These are phyloP conservation scores for Manacus vitellinus DNA, from an alignment of 2,113 vertebrate genomes.

Conservation along the genomic window DNA sequence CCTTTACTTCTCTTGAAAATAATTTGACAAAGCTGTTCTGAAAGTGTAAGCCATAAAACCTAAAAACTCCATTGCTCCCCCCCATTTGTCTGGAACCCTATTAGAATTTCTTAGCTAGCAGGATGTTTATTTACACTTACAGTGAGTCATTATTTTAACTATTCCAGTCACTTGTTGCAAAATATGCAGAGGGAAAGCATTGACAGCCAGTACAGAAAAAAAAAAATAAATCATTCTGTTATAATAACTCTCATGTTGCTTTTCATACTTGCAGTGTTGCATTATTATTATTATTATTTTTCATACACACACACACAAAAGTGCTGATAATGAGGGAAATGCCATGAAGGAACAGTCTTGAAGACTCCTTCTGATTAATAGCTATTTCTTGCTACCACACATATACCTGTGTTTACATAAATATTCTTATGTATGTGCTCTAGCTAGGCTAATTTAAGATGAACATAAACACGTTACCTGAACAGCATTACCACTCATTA, in stretches of 20 bases:
- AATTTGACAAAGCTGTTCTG: background rate
- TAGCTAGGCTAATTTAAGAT: background rate
- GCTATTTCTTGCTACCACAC: background rate
- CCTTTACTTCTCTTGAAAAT: background rate
- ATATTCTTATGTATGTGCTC: background rate
- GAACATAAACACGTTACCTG: background rate
- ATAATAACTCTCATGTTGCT: background rate
- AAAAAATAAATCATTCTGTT: background rate
- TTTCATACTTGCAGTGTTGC: background rate
- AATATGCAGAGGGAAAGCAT: background rate
- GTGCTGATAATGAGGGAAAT: background rate
- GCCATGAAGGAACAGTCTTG: background rate
- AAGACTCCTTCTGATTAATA: background rate
- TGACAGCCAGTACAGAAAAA: background rate
- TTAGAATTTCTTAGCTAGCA: background rate
- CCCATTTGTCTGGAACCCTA: background rate
- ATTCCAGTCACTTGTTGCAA: background rate
- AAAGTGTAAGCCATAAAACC: no score
- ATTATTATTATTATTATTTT: background rate
- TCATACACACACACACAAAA: background rate
- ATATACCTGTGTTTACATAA: background rate
- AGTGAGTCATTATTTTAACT: background rate
- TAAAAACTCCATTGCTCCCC: rapidly evolving
- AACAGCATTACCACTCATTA: background rate
- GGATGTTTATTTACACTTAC: background rate